Evolutionary conservation across 2,888 invertebrate genomes (phyloP).

Genomic region (Perizoma flavofasciatum): DNA sequence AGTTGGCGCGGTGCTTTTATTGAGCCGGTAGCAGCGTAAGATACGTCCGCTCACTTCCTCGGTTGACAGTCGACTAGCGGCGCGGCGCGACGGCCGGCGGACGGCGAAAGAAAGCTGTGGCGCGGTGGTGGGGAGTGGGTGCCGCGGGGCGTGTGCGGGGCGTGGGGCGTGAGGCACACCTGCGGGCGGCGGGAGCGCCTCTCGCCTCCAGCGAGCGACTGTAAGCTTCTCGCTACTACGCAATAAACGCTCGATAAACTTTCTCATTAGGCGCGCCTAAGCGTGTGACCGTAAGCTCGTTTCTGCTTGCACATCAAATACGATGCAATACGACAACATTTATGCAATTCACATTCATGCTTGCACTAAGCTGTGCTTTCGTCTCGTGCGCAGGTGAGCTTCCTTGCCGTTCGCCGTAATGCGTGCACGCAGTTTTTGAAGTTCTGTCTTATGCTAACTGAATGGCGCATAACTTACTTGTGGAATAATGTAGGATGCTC

Average conservation of each 20-base stretch:
- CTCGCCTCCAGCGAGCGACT: constrained; percentile 63
- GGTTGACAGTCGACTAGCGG: constrained; percentile 78
- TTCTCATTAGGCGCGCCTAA: constrained; percentile 83
- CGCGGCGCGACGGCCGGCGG: constrained; percentile 41
- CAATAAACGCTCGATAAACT: constrained; percentile 84
- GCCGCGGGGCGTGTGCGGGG: constrained; percentile 49
- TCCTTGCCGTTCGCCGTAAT: constrained; percentile 23
- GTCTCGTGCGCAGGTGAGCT: constrained; percentile 48
- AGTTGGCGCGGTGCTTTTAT: constrained; percentile 73
- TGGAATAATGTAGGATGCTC: constrained; percentile 41
- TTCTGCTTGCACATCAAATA: constrained; percentile 72
- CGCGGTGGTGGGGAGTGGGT: constrained; percentile 52
- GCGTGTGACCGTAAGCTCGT: constrained; percentile 82
- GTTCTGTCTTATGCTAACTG: constrained; percentile 44
- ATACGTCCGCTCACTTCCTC: constrained; percentile 59
- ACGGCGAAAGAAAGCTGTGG: constrained; percentile 59
- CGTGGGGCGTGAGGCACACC: constrained; percentile 67
- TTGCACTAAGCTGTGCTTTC: constrained; percentile 48
- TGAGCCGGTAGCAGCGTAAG: constrained; percentile 39
- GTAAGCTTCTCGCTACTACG: constrained; percentile 81
- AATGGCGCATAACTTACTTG: constrained; percentile 37
- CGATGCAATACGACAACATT: constrained; percentile 66
- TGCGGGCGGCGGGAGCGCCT: constrained; percentile 71
- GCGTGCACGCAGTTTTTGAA: constrained; percentile 48
- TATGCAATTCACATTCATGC: constrained; percentile 42